Base-by-base conservation (phyloP, 2,113 vertebrate genomes). In the Sorex araneus region DNA sequence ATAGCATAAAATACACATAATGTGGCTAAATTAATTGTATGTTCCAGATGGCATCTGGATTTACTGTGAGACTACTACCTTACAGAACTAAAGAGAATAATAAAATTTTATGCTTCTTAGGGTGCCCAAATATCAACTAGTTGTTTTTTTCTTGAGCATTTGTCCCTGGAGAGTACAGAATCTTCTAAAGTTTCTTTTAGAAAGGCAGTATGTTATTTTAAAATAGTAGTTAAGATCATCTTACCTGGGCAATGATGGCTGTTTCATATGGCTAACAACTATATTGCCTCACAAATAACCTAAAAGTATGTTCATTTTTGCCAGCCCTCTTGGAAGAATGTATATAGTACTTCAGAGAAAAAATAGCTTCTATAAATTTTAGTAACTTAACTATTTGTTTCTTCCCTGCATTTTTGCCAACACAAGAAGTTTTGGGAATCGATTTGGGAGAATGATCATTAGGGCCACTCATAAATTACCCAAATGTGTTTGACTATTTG, bases 201-300 rank as follows among this genome's bases (percentile, higher is more conserved):
- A 94, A 95, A 95, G 57, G 92, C 92, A 82, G 91, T 96, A 91
- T 96, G 89, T 96, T 95, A 95, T 95, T 96, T 96, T 92, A 93
- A 96, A 95, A 89, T 82, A 92, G 93, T 95, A 87, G 91, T 95
- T 95, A 95, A 91, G 80, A 95, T 95, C 87, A 91, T 95, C 92
- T 94, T 94, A 84, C 94, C 94, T 96, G 87, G 96, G 84, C 47
- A 74, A 95, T 93, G 94, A 96, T 94, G 86, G 77, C 89, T 93
- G 47, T 93, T 96, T 96, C 91, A 77, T 69, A 87, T 84, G 94
- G 96, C 89, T 95, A 95, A 95, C 86, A 96, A 89, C 91, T 91
- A 92, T 43, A 90, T 93, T 67, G 84, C 92, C 91, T 96, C 94
- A 94, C 94, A 95, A 94, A 95, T 96, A 96, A 91, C 69, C 83